Conservation (phyloP, 2,888 invertebrate species). For the Drosophila bunnanda region DNA sequence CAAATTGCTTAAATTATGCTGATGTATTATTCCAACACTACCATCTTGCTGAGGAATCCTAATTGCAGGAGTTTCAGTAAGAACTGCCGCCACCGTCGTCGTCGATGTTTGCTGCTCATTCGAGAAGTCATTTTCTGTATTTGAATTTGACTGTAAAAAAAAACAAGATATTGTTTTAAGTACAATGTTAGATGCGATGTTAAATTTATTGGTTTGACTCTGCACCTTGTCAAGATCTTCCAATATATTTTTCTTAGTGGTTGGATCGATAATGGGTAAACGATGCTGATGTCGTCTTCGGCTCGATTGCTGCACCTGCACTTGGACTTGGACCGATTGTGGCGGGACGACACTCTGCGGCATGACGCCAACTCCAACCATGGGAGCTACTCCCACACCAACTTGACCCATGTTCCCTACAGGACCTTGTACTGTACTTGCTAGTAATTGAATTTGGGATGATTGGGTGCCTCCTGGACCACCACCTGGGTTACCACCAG, state of each 20-base stretch:
- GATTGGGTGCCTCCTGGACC: conserved; percentile 72
- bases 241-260: conserved; percentile 84
- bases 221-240: conserved; percentile 81
- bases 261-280: conserved; percentile 85
- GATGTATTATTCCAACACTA: conserved; percentile 20
- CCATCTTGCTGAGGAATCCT: conserved; percentile 55
- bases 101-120: conserved; percentile 50
- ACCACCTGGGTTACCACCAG: conserved; percentile 22
- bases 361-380: conserved; percentile 74
- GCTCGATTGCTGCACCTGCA: conserved; percentile 68
- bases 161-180: not conserved
- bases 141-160: conserved; percentile 56
- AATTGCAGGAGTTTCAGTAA: conserved; percentile 53
- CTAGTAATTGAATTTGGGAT: conserved; percentile 71
- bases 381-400: conserved; percentile 74
- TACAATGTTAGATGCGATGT: not conserved
- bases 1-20: conserved; percentile 26
- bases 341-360: conserved; percentile 59
- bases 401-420: conserved; percentile 64
- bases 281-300: conserved; percentile 78
- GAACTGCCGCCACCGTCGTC: conserved; percentile 37
- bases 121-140: conserved; percentile 66
- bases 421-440: conserved; percentile 72
- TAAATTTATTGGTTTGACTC: not conserved
- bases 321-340: conserved; percentile 58